Conservation (phyloP, 2,113 vertebrate species). For the Hippocampus comes region DNA sequence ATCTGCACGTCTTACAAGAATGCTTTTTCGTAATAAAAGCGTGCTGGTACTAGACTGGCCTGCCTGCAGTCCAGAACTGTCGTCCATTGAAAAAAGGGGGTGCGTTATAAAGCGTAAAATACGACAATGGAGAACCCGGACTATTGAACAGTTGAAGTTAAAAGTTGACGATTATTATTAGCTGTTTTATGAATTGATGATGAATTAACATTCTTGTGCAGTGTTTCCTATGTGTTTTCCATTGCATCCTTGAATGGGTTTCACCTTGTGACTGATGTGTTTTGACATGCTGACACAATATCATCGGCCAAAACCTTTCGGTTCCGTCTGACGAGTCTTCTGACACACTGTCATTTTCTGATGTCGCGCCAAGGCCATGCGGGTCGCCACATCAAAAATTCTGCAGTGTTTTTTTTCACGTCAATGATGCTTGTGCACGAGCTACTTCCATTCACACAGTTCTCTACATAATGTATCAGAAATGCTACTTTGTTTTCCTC, state of each 20-base stretch:
- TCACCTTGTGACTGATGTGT: constrained; percentile 36
- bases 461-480: neutral
- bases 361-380: constrained; percentile 27
- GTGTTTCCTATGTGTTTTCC: constrained; percentile 1
- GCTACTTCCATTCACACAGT: constrained; percentile 7
- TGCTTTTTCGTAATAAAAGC: too few relatives aligned
- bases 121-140: too few relatives aligned
- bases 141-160: too few relatives aligned
- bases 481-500: neutral
- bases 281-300: constrained; percentile 44
- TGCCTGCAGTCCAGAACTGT: too few relatives aligned
- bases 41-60: too few relatives aligned
- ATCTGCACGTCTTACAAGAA: too few relatives aligned
- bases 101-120: too few relatives aligned
- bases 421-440: neutral
- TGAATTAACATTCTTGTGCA: neutral
- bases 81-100: too few relatives aligned
- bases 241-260: constrained; percentile 3
- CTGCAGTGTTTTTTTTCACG: constrained; percentile 19
- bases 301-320: constrained; percentile 38
- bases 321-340: constrained; percentile 38
- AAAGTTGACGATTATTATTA: too few relatives aligned
- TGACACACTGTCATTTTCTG: constrained; percentile 49
- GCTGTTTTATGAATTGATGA: neutral
- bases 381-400: constrained; percentile 29